These are phyloP conservation scores for Antechinus stuartii DNA, from an alignment of 2,113 vertebrate genomes.

Conservation along the genomic window DNA sequence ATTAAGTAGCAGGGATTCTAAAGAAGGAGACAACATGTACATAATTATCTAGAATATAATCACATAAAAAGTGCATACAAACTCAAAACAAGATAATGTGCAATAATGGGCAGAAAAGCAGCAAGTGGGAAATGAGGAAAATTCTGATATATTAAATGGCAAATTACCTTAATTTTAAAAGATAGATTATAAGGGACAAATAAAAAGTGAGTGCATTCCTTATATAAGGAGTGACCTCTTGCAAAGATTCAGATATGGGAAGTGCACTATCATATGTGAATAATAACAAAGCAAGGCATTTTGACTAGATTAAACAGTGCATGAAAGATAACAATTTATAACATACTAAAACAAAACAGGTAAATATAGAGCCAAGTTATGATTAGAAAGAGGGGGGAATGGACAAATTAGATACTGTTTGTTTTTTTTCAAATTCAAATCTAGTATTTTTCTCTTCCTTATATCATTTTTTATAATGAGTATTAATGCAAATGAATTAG, in stretches of 20 bases:
- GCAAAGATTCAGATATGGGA: background rate
- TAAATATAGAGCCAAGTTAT: background rate
- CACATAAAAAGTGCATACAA: background rate
- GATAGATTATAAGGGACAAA: background rate
- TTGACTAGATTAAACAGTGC: background rate
- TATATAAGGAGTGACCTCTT: background rate
- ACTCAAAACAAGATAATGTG: background rate
- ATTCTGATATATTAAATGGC: background rate
- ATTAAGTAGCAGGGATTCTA: background rate
- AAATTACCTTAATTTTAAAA: background rate
- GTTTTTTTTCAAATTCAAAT: background rate
- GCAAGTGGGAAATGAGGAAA: background rate
- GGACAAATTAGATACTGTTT: background rate
- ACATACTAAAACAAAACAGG: background rate
- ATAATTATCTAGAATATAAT: background rate
- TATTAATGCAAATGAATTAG: background rate
- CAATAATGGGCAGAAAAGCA: background rate
- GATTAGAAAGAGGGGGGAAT: background rate
- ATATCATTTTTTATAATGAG: background rate
- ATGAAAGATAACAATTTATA: background rate
- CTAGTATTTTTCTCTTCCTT: background rate
- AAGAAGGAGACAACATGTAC: background rate
- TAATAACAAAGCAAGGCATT: background rate
- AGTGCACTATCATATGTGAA: background rate
- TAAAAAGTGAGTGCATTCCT: background rate